Conservation (phyloP, 35 echinoderm and acorn worm species). For the Lytechinus variegatus region DNA sequence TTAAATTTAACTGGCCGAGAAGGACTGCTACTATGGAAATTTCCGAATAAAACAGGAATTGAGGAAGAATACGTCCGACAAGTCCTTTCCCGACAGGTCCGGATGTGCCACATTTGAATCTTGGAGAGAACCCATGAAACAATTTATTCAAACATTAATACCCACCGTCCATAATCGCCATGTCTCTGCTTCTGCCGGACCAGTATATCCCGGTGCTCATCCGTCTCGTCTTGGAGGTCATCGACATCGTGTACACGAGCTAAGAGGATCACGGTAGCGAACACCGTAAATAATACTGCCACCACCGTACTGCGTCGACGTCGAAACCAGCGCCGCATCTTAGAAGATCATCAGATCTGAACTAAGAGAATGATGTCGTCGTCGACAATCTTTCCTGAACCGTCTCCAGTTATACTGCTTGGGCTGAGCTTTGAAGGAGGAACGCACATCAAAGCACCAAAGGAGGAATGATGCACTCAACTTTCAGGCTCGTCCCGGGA, state of each 20-base stretch:
- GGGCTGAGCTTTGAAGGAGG: no score
- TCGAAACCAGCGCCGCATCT: constrained; percentile 14
- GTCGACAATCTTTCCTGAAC: background rate
- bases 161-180: constrained; percentile 24
- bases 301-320: constrained; percentile 30
- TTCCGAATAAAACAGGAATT: no score
- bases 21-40: no score
- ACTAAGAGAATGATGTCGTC: background rate
- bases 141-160: background rate
- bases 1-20: no score
- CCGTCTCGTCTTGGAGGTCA: background rate
- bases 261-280: background rate
- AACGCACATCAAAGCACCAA: no score
- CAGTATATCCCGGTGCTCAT: background rate
- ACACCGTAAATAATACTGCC: background rate
- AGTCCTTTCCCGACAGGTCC: no score
- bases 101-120: no score
- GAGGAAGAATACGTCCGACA: no score
- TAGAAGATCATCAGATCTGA: background rate
- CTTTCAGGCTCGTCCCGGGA: no score
- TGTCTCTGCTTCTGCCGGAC: background rate
- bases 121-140: no score
- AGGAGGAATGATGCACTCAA: no score
- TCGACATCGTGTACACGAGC: background rate
- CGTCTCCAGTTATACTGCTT: background rate